Percentiles rank a stretch among this genome's conserved stretches.
phyloP scores from a whole-genome alignment of 2,113 vertebrate species.

The Pelvicachromis taeniatus region DNA sequence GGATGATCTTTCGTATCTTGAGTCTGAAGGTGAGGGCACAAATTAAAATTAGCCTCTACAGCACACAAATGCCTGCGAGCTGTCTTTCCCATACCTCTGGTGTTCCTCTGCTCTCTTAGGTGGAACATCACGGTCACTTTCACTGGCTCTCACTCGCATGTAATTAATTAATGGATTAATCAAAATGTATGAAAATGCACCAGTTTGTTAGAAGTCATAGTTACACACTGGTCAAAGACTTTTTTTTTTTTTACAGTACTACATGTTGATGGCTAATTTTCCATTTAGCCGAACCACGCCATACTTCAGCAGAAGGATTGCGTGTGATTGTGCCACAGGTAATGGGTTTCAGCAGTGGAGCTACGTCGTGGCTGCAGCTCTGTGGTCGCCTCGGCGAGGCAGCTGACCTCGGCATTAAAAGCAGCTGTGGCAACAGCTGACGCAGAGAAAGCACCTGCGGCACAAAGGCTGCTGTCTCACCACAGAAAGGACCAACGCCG shows the following conservation, averaged over 20 bases:
- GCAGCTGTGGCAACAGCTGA: slow-evolving; percentile 65
- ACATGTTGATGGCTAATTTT: not conserved
- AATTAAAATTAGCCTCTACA: not conserved
- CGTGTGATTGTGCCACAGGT: not conserved
- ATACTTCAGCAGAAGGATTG: not conserved
- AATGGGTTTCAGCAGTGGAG: not conserved
- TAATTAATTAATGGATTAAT: not conserved
- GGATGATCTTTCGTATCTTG: not conserved
- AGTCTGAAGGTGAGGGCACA: not conserved
- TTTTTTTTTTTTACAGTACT: not conserved
- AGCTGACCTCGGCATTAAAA: slow-evolving; percentile 41
- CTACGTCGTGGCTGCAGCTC: not conserved
- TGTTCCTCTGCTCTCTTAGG: not conserved
- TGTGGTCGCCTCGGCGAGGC: slow-evolving; percentile 22
- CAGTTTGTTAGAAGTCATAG: not conserved
- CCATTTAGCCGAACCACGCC: not conserved
- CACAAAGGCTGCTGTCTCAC: slow-evolving; percentile 7
- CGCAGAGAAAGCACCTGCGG: slow-evolving; percentile 16
- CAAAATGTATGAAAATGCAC: not conserved
- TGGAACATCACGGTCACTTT: not conserved
- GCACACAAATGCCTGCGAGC: not conserved
- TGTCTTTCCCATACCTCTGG: not conserved
- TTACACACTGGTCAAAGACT: not conserved
- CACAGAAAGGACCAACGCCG: slow-evolving; percentile 14
- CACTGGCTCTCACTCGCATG: not conserved